Evolutionary conservation across 2,797 vertebrate genomes (phyloP).

Genomic region (Distichodus sexfasciatus): DNA sequence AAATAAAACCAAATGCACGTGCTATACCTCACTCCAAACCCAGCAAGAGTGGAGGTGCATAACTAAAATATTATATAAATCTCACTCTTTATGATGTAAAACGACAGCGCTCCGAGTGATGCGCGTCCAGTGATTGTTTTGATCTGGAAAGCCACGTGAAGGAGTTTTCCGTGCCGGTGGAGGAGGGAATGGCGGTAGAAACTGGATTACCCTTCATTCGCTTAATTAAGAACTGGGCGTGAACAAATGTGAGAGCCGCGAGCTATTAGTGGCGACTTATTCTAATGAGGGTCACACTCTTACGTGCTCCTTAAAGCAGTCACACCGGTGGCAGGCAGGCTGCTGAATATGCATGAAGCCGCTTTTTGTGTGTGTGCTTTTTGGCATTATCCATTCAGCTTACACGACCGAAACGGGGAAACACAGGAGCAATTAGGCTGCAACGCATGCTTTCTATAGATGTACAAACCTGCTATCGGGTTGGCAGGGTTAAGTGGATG

Average conservation of each 20-base stretch:
- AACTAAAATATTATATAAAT: too few species aligned
- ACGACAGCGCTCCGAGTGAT: slow-evolving; percentile 2
- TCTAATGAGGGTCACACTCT: slow-evolving; percentile 58
- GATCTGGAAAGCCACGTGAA: slow-evolving; percentile 1
- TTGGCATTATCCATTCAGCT: background rate
- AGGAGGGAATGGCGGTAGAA: background rate
- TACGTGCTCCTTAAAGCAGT: slow-evolving; percentile 44
- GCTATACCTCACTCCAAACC: too few species aligned
- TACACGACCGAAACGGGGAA: slow-evolving; percentile 19
- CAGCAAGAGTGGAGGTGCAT: too few species aligned
- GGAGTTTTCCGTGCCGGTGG: slow-evolving; percentile 4
- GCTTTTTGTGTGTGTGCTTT: background rate
- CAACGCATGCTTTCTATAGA: slow-evolving; percentile 12
- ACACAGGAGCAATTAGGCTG: slow-evolving; percentile 45
- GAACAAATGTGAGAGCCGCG: slow-evolving; percentile 62
- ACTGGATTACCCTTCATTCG: slow-evolving; percentile 65
- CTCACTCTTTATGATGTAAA: slow-evolving; percentile 1
- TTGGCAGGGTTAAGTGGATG: slow-evolving; percentile 19
- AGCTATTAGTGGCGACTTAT: slow-evolving; percentile 62
- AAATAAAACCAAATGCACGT: too few species aligned
- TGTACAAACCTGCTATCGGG: slow-evolving; percentile 17
- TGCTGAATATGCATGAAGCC: slow-evolving; percentile 46
- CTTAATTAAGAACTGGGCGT: slow-evolving; percentile 62
- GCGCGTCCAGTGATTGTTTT: background rate
- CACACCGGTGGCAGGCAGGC: slow-evolving; percentile 42